Base-by-base conservation (phyloP, 2,797 vertebrate species). In the Sparidentex hasta region DNA sequence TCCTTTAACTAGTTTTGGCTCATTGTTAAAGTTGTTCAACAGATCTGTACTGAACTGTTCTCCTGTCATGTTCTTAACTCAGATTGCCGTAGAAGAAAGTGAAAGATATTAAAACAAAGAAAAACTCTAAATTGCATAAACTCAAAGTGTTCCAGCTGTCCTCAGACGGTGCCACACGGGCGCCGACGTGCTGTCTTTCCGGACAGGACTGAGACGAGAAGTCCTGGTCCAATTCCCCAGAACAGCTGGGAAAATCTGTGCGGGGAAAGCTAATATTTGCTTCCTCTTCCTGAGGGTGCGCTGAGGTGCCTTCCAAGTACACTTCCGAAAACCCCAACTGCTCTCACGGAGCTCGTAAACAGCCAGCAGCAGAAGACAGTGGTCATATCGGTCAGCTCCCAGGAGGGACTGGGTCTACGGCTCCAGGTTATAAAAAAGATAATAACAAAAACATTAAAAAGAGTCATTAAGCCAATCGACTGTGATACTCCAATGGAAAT, bases 231-330 rank as follows among this genome's bases (percentile, higher is more conserved):
- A 68, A 48, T 18, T 51, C 55, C 58, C 52, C 17, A 25, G 44
- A 87, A 85, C 84, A 85, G 74, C 75, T 81, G 79, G 69, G 58
- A 71, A 76, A 78, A 56, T 80, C 55, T 67, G 27, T 65, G 70
- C 71, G 41, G 73, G 61, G 46, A 78, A 79, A 84, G 57, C 38
- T 77, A 63, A 78, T 82, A 82, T 87, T 83, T 61, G 57, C 47
- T 80, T 75, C 14, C 11, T 57, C 38, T 80, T 65, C 73, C 75
- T 12, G n/a, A 69, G 50, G 80, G 27, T 52, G 18, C 1, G 9
- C 65, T 54, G 74, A 74, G 63, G 54, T 76, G 46, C 65, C 74
- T 62, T 80, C 27, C 57, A 56, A 63, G 27, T 33, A 67, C 33
- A 54, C 29, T 21, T 70, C 48, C 72, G n/a, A 67, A 76, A 72